Percentiles rank a stretch among this genome's conserved stretches.
These are phyloP conservation scores for Belgica antarctica DNA, from an alignment of 2,888 invertebrate genomes.

Conservation along the genomic window DNA sequence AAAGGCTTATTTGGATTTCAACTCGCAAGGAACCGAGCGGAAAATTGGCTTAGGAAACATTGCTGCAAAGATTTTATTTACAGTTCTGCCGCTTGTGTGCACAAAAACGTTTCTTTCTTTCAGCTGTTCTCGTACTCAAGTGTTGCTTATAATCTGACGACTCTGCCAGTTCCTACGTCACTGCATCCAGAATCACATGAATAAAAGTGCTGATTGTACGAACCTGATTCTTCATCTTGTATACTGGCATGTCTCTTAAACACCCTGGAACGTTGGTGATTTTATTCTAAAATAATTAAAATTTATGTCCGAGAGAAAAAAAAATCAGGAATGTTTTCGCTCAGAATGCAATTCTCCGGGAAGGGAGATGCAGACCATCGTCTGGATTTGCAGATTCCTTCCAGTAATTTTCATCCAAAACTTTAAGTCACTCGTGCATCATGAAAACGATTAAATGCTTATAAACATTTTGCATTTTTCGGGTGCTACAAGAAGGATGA, in stretches of 20 bases:
- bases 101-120: not conserved
- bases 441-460: conserved; percentile 43
- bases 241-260: too few species aligned
- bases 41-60: conserved; percentile 30
- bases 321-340: conserved; percentile 19
- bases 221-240: not conserved
- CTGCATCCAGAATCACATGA: not conserved
- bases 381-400: too few species aligned
- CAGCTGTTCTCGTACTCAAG: not conserved
- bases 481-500: not conserved
- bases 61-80: not conserved
- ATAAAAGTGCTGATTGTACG: not conserved
- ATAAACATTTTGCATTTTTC: not conserved
- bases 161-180: not conserved
- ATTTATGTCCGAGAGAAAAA: not conserved
- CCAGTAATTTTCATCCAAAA: too few species aligned
- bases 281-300: conserved; percentile 10
- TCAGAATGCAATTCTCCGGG: conserved; percentile 5
- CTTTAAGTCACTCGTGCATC: too few species aligned
- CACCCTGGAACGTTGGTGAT: not conserved
- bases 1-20: conserved; percentile 2
- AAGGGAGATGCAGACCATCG: not conserved
- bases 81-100: not conserved
- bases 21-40: not conserved
- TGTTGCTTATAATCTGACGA: too few species aligned